Evolutionary conservation across 2,888 invertebrate species (phyloP).

Genomic region (Stratiomys singularior): DNA sequence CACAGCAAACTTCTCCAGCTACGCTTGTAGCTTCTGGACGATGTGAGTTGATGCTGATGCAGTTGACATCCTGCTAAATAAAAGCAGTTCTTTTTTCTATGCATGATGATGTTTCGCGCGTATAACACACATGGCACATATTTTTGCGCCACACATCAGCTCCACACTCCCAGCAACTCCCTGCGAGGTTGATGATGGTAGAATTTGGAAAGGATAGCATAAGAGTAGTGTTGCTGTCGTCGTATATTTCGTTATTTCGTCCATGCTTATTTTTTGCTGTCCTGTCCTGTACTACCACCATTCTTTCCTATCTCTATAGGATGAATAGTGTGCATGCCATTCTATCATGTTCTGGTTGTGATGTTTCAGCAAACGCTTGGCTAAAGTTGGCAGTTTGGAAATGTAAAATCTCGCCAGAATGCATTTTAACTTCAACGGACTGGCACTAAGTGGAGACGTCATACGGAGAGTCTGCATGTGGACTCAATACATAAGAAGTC

Average conservation of each 20-base stretch:
- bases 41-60: constrained; percentile 41
- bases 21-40: constrained; percentile 1
- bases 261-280: not conserved
- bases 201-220: constrained; percentile 16
- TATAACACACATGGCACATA: not conserved
- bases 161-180: not conserved
- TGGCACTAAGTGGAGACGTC: constrained; percentile 41
- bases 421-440: constrained; percentile 39
- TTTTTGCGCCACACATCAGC: not conserved
- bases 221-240: constrained; percentile 23
- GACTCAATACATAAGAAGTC: not conserved
- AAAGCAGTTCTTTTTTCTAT: constrained; percentile 26
- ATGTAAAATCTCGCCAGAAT: constrained; percentile 39
- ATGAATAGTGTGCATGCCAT: constrained; percentile 8
- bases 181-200: not conserved
- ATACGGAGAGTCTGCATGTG: constrained; percentile 13
- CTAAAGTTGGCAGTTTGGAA: constrained; percentile 34
- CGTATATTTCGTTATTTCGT: constrained; percentile 21
- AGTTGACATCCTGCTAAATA: constrained; percentile 33
- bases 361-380: constrained; percentile 41
- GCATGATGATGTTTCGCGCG: constrained; percentile 41
- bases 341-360: constrained; percentile 35
- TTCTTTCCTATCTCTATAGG: too few species aligned
- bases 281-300: not conserved
- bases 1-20: not conserved